Evolutionary conservation across 1,140 invertebrate genomes (phyloP), one percentile per base, ranked within the genome.

Genomic region (Pectinophora gossypiella): DNA sequence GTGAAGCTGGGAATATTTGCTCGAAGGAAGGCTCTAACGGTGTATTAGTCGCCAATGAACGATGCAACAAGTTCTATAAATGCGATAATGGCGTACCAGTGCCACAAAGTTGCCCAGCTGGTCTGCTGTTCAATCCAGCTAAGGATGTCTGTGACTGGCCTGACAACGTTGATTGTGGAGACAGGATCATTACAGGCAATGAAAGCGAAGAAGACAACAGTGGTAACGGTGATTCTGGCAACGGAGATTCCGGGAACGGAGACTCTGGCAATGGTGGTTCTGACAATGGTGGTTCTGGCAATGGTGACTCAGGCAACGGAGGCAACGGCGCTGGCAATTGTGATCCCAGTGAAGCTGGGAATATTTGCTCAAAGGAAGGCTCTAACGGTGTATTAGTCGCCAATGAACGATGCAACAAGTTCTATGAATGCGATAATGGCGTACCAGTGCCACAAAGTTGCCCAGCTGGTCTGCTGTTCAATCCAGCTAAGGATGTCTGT

Each of bases 101-200:
- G 4, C 4, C 22, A 5, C 4, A 5, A 10, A 5, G 4, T 23
- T 23, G 22, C 22, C 22, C 4, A 10, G 10, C 4, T 5, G 22
- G 22, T 23, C 22, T 23, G 4, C 67, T 90, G 56, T 93, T 89
- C 67, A 91, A 93, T 69, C 85, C 91, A 46, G 48, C 75, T 27
- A 62, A 61, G 7, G 76, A 90, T 76, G 69, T 89, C 52, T 89
- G 93, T 69, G 88, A 93, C 62, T 86, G 91, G 89, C 78, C 90
- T 32, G 59, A 88, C 52, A 78, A 88, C 60, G 90, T 95, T 7
- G 55, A 62, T 3, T 66, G 61, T 45, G 63, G 59, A 3, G 55
- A 61, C 6, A 62, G 61, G 46, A 18, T 51, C 18, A 46, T 44
- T 44, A 32, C 40, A 9, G 55, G 20, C 0, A 15, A 16, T 18